These are phyloP conservation scores for Apaloderma vittatum DNA, from an alignment of 2,113 vertebrate genomes.

Conservation along the genomic window DNA sequence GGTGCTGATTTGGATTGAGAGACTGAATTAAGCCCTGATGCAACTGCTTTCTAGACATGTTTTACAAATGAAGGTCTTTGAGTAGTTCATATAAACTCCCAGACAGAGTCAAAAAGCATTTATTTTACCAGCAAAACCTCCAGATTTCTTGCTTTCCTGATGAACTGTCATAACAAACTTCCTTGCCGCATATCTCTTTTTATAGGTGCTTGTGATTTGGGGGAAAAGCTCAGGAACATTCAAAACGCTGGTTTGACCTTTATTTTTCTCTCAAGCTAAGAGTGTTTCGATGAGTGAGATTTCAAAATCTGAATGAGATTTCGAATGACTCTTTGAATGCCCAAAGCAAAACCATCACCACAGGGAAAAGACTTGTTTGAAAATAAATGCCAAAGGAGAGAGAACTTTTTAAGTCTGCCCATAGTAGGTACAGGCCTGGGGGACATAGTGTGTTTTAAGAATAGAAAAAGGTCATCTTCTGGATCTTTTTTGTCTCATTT, in stretches of 20 bases:
- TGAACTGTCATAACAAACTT: slow-evolving; percentile 36
- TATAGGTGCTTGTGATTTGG: slow-evolving; percentile 4
- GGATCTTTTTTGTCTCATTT: not conserved
- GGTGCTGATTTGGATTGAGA: not conserved
- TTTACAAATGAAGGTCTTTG: not conserved
- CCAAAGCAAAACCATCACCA: slow-evolving; percentile 50
- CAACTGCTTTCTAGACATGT: not conserved
- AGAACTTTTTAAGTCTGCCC: slow-evolving; percentile 27
- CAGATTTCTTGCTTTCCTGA: not conserved
- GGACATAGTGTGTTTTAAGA: not conserved
- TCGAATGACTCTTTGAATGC: slow-evolving; percentile 28
- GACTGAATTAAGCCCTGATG: not conserved
- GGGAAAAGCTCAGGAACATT: not conserved
- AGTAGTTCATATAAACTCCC: not conserved
- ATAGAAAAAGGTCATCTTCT: not conserved
- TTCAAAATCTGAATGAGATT: slow-evolving; percentile 64
- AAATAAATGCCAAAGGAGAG: slow-evolving; percentile 56
- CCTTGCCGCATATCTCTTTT: not conserved
- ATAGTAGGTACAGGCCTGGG: not conserved
- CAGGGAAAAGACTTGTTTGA: slow-evolving; percentile 34
- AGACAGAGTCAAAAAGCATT: slow-evolving; percentile 11
- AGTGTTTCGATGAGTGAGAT: slow-evolving; percentile 49
- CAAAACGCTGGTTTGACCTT: slow-evolving; percentile 37
- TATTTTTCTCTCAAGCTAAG: slow-evolving; percentile 31
- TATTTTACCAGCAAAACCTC: not conserved